Evolutionary conservation across 2,113 vertebrate genomes (phyloP).

Genomic region (Odobenus rosmarus): DNA sequence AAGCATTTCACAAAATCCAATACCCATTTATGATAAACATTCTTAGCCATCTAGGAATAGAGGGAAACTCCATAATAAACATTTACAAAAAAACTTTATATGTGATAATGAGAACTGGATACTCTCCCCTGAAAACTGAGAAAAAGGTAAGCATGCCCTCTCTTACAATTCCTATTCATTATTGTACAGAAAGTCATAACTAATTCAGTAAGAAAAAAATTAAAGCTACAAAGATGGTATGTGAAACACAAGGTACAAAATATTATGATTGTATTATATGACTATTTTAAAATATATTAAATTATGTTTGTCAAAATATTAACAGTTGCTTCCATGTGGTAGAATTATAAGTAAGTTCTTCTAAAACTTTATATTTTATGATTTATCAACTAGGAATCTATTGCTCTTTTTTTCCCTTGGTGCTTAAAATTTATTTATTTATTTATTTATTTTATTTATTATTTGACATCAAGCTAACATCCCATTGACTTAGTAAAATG

Average conservation of each 20-base stretch:
- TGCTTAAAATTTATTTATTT: not conserved
- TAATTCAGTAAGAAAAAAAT: not conserved
- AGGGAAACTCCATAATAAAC: not conserved
- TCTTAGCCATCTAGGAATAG: not conserved
- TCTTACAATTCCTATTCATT: not conserved
- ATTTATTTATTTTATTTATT: too few relatives aligned
- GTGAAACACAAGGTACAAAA: not conserved
- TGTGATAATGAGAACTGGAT: not conserved
- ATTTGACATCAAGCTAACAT: not conserved
- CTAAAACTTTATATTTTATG: not conserved
- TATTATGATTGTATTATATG: not conserved
- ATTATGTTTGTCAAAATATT: not conserved
- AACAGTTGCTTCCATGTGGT: not conserved
- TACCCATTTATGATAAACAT: not conserved
- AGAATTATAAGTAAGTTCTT: not conserved
- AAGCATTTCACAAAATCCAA: not conserved
- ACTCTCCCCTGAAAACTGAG: not conserved
- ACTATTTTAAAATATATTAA: not conserved
- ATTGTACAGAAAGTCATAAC: not conserved
- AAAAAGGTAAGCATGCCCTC: not conserved
- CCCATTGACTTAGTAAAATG: not conserved
- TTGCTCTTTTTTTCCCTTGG: not conserved
- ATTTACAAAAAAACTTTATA: not conserved
- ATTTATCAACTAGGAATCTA: not conserved
- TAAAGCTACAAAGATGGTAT: not conserved